Percentiles rank a stretch among this genome's conserved stretches.
phyloP scores from a whole-genome alignment of 2,888 invertebrate genomes.

The Drosophila kambysellisi region DNA sequence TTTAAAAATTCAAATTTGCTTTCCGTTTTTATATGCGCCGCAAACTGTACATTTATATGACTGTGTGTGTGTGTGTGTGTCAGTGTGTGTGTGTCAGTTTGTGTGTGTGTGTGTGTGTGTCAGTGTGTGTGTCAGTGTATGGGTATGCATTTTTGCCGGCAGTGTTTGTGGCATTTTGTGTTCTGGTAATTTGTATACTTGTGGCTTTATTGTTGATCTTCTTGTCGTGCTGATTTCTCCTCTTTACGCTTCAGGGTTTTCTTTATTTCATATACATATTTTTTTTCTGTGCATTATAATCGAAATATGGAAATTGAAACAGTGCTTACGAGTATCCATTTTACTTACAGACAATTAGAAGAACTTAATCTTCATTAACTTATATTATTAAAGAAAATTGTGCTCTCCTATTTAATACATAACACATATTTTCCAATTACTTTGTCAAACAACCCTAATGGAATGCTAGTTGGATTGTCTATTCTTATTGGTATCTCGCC shows the following conservation, averaged over 20 bases:
- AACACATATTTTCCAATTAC: neutral
- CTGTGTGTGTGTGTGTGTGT: slow-evolving; percentile 28
- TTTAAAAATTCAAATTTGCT: slow-evolving; percentile 85
- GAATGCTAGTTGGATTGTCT: neutral
- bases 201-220: slow-evolving; percentile 80
- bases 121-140: slow-evolving; percentile 8
- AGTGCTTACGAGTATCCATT: neutral
- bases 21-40: slow-evolving; percentile 77
- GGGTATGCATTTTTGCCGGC: slow-evolving; percentile 26
- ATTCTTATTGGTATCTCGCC: neutral
- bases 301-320: slow-evolving; percentile 13
- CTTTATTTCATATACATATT: neutral
- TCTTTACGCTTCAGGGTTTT: neutral
- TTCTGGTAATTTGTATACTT: slow-evolving; percentile 82
- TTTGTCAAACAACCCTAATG: neutral
- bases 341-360: neutral
- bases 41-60: slow-evolving; percentile 79
- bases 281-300: slow-evolving; percentile 46
- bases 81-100: slow-evolving; percentile 15
- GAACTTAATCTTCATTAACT: neutral
- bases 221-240: slow-evolving; percentile 49
- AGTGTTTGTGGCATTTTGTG: slow-evolving; percentile 63
- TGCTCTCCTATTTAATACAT: neutral
- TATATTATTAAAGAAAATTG: neutral
- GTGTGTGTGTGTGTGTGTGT: slow-evolving; percentile 14